phyloP scores from a whole-genome alignment of 2,888 invertebrate species.

The Dione vanillae region DNA sequence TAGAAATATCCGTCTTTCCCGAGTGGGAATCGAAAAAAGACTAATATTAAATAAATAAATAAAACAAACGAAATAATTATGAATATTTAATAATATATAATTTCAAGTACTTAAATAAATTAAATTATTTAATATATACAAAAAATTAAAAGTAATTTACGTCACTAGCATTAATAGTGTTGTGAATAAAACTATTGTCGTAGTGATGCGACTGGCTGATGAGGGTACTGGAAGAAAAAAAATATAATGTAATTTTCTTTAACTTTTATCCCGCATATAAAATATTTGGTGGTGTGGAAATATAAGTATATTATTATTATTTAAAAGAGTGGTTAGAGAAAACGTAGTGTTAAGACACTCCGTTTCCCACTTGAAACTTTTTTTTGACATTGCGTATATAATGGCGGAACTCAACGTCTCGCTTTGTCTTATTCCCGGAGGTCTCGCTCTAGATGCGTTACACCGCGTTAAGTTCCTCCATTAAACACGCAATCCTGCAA shows the following conservation, averaged over 20 bases:
- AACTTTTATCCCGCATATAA: too few relatives aligned
- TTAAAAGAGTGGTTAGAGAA: not conserved
- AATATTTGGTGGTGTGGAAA: too few relatives aligned
- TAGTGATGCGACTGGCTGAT: slow-evolving; percentile 34
- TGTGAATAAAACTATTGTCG: slow-evolving; percentile 7
- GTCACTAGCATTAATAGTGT: slow-evolving; percentile 2
- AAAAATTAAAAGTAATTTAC: not conserved
- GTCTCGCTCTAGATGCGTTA: too few relatives aligned
- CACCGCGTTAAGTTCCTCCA: too few relatives aligned
- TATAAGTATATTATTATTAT: too few relatives aligned
- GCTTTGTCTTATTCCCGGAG: not conserved
- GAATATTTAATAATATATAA: not conserved
- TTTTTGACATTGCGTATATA: not conserved
- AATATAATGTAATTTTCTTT: slow-evolving; percentile 20
- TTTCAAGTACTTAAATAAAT: not conserved
- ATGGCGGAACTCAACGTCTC: not conserved
- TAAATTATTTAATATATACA: not conserved
- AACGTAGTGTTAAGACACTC: not conserved
- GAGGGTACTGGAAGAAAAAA: slow-evolving; percentile 52
- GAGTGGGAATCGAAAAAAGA: too few relatives aligned
- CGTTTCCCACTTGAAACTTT: not conserved
- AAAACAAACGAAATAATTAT: not conserved
- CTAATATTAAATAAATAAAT: not conserved
- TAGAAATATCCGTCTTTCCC: too few relatives aligned
- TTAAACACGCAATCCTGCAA: too few relatives aligned